Evolutionary conservation across 1,140 invertebrate genomes (phyloP), one percentile per base, ranked within the genome.

Genomic region (Gonatopus flavifemur): DNA sequence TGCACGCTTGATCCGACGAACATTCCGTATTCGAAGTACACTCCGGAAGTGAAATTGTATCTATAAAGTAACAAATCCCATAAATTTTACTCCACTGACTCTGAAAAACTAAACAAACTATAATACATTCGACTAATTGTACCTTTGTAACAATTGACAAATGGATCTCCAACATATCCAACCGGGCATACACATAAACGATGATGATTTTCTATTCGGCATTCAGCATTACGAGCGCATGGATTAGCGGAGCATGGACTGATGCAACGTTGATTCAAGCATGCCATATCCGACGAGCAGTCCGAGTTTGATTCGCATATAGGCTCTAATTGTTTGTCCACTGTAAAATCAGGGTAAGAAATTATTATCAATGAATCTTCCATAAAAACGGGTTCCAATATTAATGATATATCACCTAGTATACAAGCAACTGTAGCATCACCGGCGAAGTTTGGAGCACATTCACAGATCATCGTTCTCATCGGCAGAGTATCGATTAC

Each of bases 391-490:
- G 16, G 22, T 44, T 6, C 13, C 7, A 13, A 45, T 44, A 3
- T 30, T n/a, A 22, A 48, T 49, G 20, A 12, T 52, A 38, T 30
- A 74, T 76, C 84, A 91, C 90, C 86, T 82, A 80, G 82, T 63
- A 80, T 83, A 71, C 91, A 94, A 72, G 88, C 84, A 41, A 88
- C 83, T 56, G 91, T 89, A 8, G 91, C 90, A 70, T 94, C 90
- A 51, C 91, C 91, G 53, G 86, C 82, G 69, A 84, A 91, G 42
- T 89, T 90, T 41, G 84, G 85, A 38, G 88, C 79, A 69, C 92
- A 95, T 64, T 89, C 83, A 68, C 92, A 95, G 33, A 90, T 84
- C 84, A 94, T 91, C 13, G 91, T 93, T 56, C 91, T 82, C 72
- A 93, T 82, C 3, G 92, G 92, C 46, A 94, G 70, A 2, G 90